Percentiles rank a stretch among this genome's conserved stretches.
phyloP scores from a whole-genome alignment of 2,113 vertebrate species.

The Ahaetulla prasina region DNA sequence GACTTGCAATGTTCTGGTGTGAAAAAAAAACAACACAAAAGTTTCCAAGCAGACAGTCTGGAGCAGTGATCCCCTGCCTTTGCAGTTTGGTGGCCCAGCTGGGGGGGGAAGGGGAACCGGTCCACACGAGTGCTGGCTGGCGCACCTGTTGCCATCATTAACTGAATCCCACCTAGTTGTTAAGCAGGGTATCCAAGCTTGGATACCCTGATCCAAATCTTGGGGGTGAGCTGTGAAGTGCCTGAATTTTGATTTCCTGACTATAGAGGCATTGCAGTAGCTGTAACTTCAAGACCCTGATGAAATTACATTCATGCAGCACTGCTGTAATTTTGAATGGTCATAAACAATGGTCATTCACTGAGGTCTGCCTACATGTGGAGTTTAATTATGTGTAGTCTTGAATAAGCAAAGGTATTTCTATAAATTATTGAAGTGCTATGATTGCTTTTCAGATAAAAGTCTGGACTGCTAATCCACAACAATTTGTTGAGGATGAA shows the following conservation, averaged over 20 bases:
- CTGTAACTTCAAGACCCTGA: background rate
- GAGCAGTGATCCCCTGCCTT: too few species aligned
- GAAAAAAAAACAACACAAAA: background rate
- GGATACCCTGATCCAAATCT: background rate
- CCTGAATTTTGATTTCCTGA: background rate
- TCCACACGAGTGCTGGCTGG: too few species aligned
- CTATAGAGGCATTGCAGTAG: background rate
- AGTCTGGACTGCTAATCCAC: constrained; percentile 95
- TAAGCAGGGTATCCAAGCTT: background rate
- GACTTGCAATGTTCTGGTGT: background rate
- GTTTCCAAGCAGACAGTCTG: background rate
- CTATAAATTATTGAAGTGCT: background rate
- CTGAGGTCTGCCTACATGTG: background rate
- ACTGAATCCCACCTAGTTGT: background rate
- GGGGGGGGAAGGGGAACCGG: too few species aligned
- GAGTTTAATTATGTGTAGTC: background rate
- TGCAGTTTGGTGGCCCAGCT: too few species aligned
- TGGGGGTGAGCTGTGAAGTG: background rate
- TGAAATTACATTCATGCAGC: background rate
- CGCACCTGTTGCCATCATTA: background rate
- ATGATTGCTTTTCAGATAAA: constrained; percentile 77
- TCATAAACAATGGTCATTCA: background rate
- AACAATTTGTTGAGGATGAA: constrained; percentile 98
- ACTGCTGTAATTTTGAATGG: background rate
- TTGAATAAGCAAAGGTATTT: background rate